Percentiles rank a stretch among this genome's conserved stretches.
phyloP scores from a whole-genome alignment of 2,113 vertebrate species.

The Hemichromis elongatus region DNA sequence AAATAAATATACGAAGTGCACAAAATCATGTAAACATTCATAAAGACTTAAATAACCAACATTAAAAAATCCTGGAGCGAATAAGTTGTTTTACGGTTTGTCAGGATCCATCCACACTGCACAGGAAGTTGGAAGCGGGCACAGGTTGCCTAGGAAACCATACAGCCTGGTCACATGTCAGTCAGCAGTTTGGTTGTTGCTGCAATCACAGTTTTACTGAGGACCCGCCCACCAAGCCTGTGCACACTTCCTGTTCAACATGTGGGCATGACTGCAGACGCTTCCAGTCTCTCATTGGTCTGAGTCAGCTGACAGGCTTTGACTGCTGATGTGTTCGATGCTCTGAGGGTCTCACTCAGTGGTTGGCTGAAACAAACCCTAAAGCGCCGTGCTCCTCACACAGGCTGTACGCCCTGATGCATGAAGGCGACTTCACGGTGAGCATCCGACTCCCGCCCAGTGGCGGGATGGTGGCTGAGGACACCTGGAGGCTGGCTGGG shows the following conservation, averaged over 20 bases:
- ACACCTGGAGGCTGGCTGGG: not conserved
- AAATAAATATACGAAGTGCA: no score
- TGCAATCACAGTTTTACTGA: fast-evolving
- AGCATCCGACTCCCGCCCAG: fast-evolving
- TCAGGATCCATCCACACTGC: not conserved
- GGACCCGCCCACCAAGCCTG: not conserved
- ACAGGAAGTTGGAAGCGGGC: no score
- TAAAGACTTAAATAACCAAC: no score
- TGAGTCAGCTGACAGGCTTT: not conserved
- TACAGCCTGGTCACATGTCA: not conserved
- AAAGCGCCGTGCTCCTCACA: not conserved
- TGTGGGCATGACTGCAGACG: fast-evolving
- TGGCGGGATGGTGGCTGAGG: no score
- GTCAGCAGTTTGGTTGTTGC: not conserved
- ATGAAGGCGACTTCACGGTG: not conserved
- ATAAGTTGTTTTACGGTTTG: not conserved
- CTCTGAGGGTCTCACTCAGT: not conserved
- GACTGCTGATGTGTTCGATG: not conserved
- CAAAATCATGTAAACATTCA: no score
- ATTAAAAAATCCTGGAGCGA: not conserved
- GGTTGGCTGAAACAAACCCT: not conserved
- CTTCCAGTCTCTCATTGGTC: not conserved
- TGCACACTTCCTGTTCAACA: not conserved
- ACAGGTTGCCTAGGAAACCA: not conserved
- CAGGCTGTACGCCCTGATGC: not conserved